Conservation (phyloP, 2,888 invertebrate species). For the Leucophenga montana region DNA sequence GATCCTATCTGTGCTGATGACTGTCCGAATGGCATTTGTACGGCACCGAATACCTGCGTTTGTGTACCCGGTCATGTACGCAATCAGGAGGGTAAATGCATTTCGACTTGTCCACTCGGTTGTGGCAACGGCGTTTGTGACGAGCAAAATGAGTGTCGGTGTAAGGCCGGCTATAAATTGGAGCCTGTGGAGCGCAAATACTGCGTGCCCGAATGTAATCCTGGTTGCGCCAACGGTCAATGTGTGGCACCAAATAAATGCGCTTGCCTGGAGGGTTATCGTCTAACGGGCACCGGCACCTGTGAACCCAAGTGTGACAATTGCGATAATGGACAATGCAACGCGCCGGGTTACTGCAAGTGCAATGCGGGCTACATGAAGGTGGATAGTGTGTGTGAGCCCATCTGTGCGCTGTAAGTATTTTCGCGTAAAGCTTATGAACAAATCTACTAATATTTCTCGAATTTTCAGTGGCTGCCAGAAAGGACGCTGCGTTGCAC, state of each 20-base stretch:
- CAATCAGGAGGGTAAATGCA: conserved; percentile 73
- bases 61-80: conserved; percentile 73
- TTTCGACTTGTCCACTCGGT: conserved; percentile 81
- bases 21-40: conserved; percentile 75
- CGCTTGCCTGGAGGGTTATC: conserved; percentile 61
- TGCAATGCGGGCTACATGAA: conserved; percentile 76
- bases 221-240: conserved; percentile 62
- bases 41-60: conserved; percentile 74
- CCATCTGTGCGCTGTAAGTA: conserved; percentile 67
- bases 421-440: background rate
- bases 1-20: conserved; percentile 73
- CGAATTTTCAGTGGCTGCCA: conserved; percentile 60
- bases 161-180: conserved; percentile 68
- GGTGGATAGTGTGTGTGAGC: conserved; percentile 70
- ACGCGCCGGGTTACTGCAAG: conserved; percentile 77
- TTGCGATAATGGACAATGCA: conserved; percentile 76
- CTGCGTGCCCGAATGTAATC: conserved; percentile 66
- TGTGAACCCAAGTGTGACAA: conserved; percentile 72
- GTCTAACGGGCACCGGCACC: conserved; percentile 52
- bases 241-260: conserved; percentile 67
- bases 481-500: conserved; percentile 72
- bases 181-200: conserved; percentile 66
- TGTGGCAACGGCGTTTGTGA: conserved; percentile 76
- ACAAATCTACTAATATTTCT: background rate
- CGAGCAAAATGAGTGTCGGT: conserved; percentile 64